phyloP scores from a whole-genome alignment of 2,797 vertebrate genomes.

The Taeniopygia guttata region DNA sequence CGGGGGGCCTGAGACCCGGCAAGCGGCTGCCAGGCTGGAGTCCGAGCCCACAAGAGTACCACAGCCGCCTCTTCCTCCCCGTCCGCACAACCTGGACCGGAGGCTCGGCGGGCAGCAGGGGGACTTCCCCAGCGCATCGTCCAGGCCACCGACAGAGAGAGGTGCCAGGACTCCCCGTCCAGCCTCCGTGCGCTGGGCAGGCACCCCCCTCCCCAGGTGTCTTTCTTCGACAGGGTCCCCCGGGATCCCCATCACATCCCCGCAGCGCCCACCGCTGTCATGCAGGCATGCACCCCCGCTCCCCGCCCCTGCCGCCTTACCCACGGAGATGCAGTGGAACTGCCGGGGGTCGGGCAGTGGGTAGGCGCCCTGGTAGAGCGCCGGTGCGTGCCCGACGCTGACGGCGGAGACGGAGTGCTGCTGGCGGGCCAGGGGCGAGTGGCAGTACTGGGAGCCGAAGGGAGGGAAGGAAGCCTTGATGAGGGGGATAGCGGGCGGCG shows the following conservation, averaged over 20 bases:
- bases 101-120: neutral
- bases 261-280: neutral
- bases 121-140: neutral
- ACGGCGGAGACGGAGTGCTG: constrained; percentile 85
- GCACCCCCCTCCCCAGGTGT: fast-evolving
- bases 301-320: constrained; percentile 75
- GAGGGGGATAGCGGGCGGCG: constrained; percentile 88
- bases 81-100: neutral
- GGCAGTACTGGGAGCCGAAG: constrained; percentile 93
- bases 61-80: no score
- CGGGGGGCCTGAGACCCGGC: fast-evolving
- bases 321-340: constrained; percentile 97
- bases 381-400: constrained; percentile 84
- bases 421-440: constrained; percentile 86
- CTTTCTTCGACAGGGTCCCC: no score
- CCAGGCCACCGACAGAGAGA: no score
- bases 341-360: constrained; percentile 91
- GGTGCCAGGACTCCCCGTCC: neutral
- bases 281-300: neutral
- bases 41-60: neutral
- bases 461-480: constrained; percentile 93
- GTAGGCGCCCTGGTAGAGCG: constrained; percentile 92
- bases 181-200: neutral
- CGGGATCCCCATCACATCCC: neutral
- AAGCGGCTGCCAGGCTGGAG: neutral